Base-by-base conservation (phyloP, 2,797 vertebrate genomes). In the Sebastes iracundus region DNA sequence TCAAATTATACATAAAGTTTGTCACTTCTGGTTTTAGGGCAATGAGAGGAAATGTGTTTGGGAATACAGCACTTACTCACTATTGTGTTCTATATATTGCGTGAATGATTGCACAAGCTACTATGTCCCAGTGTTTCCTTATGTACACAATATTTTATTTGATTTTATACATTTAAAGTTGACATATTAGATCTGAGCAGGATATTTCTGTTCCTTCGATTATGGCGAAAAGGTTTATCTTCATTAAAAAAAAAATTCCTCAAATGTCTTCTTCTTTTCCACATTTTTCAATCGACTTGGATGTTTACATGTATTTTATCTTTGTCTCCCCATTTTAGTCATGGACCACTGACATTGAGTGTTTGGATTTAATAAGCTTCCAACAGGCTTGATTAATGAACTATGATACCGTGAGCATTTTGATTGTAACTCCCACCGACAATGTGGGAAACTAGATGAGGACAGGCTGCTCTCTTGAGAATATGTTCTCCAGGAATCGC, bases 401-500 rank as follows among this genome's bases (percentile, higher is more conserved):
- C 77, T 38, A 73, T 86, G 61, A 83, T 32, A 66, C 53, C n/a
- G 25, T 30, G 46, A 61, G 5, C 18, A 25, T 70, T 79, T 80
- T 87, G 68, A 86, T 70, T 60, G 55, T 28, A 79, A 62, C 46
- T 76, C 78, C 72, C 68, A 66, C 42, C 1, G 3, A 80, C 4
- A 12, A 90, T 93, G 87, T 79, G 74, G 80, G 73, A 68, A 90
- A 59, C 27, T 77, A 87, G 72, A 62, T 92, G 80, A 90, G 60
- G 53, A 81, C 38, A 65, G 4, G 53, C 35, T 38, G n/a, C 49
- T 73, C 67, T 67, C 22, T 80, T 77, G 79, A 93, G 88, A 93
- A 92, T 70, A 96, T 97, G 97, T 97, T 97, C 93, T 92, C 96
- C 93, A 96, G 96, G 92, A 97, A 94, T 90, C 96, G 95, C 86